These are phyloP conservation scores for Enchytraeus crypticus DNA, from an alignment of 2,888 invertebrate genomes.

Conservation along the genomic window DNA sequence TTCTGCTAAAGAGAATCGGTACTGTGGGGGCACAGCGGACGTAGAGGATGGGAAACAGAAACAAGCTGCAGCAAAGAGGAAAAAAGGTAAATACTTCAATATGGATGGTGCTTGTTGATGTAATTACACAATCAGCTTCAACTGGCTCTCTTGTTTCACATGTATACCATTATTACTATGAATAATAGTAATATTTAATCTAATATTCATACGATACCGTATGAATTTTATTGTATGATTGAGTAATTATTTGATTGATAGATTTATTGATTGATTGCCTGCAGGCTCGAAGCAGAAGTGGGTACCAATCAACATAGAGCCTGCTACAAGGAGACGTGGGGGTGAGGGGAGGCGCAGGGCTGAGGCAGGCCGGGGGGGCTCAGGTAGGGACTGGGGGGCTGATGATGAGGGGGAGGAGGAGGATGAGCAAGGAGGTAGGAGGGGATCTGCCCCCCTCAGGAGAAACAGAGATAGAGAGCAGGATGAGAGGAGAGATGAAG, in stretches of 20 bases:
- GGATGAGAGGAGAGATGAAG: neutral
- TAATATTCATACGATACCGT: too few relatives aligned
- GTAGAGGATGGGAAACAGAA: neutral
- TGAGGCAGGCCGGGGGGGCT: too few relatives aligned
- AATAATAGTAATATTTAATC: too few relatives aligned
- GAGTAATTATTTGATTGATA: neutral
- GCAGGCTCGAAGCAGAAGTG: slow-evolving; percentile 64
- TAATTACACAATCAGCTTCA: too few relatives aligned
- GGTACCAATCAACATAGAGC: slow-evolving; percentile 81
- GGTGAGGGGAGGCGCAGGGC: too few relatives aligned
- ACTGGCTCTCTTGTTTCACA: too few relatives aligned
- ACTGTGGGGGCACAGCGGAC: neutral
- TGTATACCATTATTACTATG: too few relatives aligned
- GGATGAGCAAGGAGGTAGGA: neutral
- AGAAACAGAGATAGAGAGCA: neutral
- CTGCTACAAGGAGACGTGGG: slow-evolving; percentile 52
- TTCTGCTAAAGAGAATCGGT: slow-evolving; percentile 51
- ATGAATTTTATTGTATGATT: neutral
- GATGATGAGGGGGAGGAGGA: too few relatives aligned
- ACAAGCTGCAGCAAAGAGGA: neutral
- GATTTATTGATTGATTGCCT: neutral
- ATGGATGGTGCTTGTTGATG: too few relatives aligned
- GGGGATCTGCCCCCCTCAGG: neutral
- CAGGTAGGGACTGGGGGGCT: too few relatives aligned
- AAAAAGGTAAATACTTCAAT: too few relatives aligned